phyloP scores from a whole-genome alignment of 92 coral and sea anemone genomes.

The Phenganax subtilis region DNA sequence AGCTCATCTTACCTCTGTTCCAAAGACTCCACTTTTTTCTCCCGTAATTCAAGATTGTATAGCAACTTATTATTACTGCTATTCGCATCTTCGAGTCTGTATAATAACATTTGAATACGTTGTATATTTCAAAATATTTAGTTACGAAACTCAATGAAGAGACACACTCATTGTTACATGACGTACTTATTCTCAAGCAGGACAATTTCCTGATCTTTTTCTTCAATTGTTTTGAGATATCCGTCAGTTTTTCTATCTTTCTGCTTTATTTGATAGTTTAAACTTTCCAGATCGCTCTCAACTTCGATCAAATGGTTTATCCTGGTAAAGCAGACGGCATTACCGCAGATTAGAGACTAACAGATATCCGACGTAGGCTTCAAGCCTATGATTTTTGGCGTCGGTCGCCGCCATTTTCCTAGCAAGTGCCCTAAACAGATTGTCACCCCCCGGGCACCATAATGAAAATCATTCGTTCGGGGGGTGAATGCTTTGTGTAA shows the following conservation, averaged over 20 bases:
- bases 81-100: conserved; percentile 68
- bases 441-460: no score
- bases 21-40: conserved; percentile 75
- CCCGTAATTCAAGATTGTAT: conserved; percentile 74
- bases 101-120: neutral
- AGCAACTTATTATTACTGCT: conserved; percentile 68
- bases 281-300: conserved; percentile 60
- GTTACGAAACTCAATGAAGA: neutral
- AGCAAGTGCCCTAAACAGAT: no score
- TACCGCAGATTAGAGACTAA: no score
- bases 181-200: conserved; percentile 72
- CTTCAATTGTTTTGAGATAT: conserved; percentile 55
- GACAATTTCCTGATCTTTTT: conserved; percentile 62
- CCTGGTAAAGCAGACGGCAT: conserved; percentile 23
- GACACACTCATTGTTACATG: neutral
- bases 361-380: no score
- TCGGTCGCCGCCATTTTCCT: no score
- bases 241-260: conserved; percentile 66
- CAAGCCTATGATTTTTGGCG: no score
- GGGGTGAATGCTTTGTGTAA: no score
- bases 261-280: conserved; percentile 59
- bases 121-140: neutral
- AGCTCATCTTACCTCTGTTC: conserved; percentile 62
- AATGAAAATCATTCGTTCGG: no score
- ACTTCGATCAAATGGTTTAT: conserved; percentile 66